These are phyloP conservation scores for Artibeus lituratus DNA, from an alignment of 2,797 vertebrate genomes.

Conservation along the genomic window DNA sequence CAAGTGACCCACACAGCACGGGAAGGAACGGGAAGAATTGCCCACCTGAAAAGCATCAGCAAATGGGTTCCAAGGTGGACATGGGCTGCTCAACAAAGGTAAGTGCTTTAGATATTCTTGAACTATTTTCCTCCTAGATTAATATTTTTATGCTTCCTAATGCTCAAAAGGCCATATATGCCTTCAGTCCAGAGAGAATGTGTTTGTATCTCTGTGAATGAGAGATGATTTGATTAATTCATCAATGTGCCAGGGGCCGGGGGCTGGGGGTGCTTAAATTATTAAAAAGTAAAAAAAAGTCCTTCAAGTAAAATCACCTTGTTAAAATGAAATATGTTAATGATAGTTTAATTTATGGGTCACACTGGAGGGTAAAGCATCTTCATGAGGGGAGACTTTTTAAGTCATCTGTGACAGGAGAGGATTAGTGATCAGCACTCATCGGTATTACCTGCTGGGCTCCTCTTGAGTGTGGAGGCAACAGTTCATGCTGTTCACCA, in stretches of 20 bases:
- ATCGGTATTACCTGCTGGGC: slow-evolving; percentile 83
- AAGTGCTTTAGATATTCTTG: neutral
- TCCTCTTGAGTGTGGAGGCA: slow-evolving; percentile 91
- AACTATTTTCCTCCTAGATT: neutral
- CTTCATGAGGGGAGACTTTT: neutral
- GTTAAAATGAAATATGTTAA: neutral
- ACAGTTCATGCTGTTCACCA: slow-evolving; percentile 91
- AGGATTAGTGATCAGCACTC: neutral
- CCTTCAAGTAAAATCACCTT: neutral
- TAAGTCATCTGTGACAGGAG: neutral
- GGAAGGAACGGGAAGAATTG: neutral
- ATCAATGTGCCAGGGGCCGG: neutral
- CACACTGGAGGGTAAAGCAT: neutral
- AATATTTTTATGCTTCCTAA: neutral
- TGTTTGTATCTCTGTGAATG: neutral
- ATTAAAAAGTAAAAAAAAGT: neutral
- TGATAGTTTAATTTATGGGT: neutral
- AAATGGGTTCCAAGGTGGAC: neutral
- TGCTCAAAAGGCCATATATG: neutral
- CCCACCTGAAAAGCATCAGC: neutral
- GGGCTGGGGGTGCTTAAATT: neutral
- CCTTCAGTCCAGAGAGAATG: neutral
- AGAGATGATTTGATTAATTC: neutral
- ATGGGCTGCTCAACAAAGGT: neutral
- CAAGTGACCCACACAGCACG: neutral